Evolutionary conservation across 30 jellyfish, hydroid and myxozoan species (phyloP).

Genomic region (Catostylus mosaicus): DNA sequence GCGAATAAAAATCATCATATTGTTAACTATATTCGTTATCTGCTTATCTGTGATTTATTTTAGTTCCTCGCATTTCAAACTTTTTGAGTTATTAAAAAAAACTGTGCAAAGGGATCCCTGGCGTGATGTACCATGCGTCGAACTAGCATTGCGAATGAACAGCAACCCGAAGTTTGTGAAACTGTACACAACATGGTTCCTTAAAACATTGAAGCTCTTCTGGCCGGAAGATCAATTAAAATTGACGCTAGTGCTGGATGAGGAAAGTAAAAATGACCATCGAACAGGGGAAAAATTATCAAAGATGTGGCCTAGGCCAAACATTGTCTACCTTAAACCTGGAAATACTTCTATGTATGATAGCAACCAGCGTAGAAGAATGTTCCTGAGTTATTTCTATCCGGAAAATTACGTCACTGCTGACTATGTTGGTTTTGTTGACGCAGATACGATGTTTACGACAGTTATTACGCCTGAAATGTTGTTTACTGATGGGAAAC

Average conservation of each 20-base stretch:
- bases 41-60: background rate
- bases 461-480: constrained; percentile 66
- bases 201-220: constrained; percentile 39
- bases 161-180: constrained; percentile 32
- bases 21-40: background rate
- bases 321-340: constrained; percentile 42
- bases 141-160: constrained; percentile 51
- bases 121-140: constrained; percentile 26
- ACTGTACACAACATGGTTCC: constrained; percentile 32
- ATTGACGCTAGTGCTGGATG: constrained; percentile 55
- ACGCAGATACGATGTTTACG: constrained; percentile 65
- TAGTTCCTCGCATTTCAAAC: background rate
- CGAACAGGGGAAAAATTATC: constrained; percentile 31
- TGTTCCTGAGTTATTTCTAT: constrained; percentile 53
- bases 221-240: constrained; percentile 51
- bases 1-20: background rate
- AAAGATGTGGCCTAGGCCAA: constrained; percentile 53
- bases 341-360: constrained; percentile 25
- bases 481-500: constrained; percentile 18
- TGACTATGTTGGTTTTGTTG: constrained; percentile 75
- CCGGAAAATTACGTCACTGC: constrained; percentile 51
- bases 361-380: constrained; percentile 38
- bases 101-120: constrained; percentile 1
- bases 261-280: constrained; percentile 60
- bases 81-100: background rate